A percentile compares a stretch with the other conserved stretches of the same genome.
phyloP scores from a whole-genome alignment of 2,113 vertebrate genomes.

The Bothrops jararaca region DNA sequence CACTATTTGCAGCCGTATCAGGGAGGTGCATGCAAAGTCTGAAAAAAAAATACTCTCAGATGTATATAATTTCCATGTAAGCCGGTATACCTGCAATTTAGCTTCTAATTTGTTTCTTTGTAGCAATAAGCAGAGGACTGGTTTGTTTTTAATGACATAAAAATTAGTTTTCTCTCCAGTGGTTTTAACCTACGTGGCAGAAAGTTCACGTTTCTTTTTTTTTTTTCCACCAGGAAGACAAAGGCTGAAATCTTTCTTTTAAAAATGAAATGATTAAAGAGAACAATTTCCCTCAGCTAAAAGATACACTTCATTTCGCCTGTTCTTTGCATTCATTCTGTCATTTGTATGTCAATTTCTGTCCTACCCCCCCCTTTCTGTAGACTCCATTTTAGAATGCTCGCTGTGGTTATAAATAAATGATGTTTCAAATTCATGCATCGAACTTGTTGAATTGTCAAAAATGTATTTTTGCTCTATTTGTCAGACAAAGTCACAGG shows the following conservation, averaged over 20 bases:
- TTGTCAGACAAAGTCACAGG: background rate
- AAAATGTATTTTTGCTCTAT: background rate
- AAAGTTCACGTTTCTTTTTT: slow-evolving; percentile 18
- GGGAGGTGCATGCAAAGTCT: background rate
- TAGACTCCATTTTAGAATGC: background rate
- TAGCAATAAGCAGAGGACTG: slow-evolving; percentile 10
- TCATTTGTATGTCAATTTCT: background rate
- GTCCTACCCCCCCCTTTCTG: too few species aligned
- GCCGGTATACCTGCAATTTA: background rate
- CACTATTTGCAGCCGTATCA: background rate
- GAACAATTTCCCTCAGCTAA: slow-evolving; percentile 41
- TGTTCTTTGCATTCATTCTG: slow-evolving; percentile 3
- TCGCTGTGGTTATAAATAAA: background rate
- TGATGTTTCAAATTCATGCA: background rate
- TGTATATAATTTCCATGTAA: slow-evolving; percentile 11
- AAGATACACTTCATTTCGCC: slow-evolving; percentile 14
- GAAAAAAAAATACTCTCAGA: slow-evolving; percentile 23
- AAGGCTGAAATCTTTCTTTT: background rate
- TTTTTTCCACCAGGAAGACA: slow-evolving; percentile 33
- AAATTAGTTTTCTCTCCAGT: slow-evolving; percentile 36
- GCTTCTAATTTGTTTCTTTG: slow-evolving; percentile 18
- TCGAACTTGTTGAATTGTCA: background rate
- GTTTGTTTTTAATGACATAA: slow-evolving; percentile 23
- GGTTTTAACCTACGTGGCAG: slow-evolving; percentile 46
- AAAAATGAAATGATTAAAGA: slow-evolving; percentile 30